Percentiles rank a stretch among this genome's conserved stretches.
phyloP scores from a whole-genome alignment of 2,888 invertebrate species.

The Sicus ferrugineus region DNA sequence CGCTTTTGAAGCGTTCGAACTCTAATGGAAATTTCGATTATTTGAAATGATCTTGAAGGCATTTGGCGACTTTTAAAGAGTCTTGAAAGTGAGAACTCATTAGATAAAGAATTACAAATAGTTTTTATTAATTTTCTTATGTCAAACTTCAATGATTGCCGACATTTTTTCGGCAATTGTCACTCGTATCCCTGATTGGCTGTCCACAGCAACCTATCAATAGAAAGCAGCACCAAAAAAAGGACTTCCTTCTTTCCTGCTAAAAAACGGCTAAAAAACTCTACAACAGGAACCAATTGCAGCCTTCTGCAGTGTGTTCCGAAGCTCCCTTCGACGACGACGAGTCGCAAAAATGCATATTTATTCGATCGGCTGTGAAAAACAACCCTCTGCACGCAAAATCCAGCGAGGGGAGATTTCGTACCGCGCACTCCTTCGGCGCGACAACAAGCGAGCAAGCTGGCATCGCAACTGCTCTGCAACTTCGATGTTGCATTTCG shows the following conservation, averaged over 20 bases:
- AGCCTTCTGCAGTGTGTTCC: neutral
- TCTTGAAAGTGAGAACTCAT: too few species aligned
- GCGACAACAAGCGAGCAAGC: too few species aligned
- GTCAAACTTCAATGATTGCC: too few species aligned
- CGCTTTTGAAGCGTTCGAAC: too few species aligned
- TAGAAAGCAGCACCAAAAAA: conserved; percentile 9
- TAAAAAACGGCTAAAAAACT: conserved; percentile 6
- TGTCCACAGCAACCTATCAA: conserved; percentile 18
- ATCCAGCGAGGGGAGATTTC: conserved; percentile 24
- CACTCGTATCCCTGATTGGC: conserved; percentile 7
- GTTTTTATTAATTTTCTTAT: too few species aligned
- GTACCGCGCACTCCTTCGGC: too few species aligned
- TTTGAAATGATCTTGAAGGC: too few species aligned
- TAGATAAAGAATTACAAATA: too few species aligned
- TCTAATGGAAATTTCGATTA: too few species aligned
- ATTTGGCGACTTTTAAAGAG: too few species aligned
- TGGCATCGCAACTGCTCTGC: too few species aligned
- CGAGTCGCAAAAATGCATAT: conserved; percentile 23
- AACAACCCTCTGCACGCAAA: conserved; percentile 7
- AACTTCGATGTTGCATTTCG: neutral
- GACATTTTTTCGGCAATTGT: conserved; percentile 7
- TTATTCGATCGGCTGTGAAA: neutral
- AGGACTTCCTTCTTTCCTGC: neutral
- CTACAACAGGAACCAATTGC: conserved; percentile 1
- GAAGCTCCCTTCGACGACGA: neutral